Evolutionary conservation across 2,888 invertebrate genomes (phyloP).

Genomic region (Amphipyra berbera): DNA sequence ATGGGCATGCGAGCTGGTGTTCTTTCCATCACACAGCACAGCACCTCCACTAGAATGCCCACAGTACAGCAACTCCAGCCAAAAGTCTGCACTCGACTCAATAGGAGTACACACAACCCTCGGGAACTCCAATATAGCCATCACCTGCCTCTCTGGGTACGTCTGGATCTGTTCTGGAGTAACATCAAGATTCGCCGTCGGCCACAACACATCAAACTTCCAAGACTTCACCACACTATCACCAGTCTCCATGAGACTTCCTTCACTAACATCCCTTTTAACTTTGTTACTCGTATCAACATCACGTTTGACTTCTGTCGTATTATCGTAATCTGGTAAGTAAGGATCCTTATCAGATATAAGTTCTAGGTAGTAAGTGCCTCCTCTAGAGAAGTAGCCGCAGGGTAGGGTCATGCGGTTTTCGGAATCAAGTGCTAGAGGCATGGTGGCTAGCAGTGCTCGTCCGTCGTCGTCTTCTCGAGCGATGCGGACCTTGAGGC

Average conservation of each 20-base stretch:
- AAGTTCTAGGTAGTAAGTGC: constrained; percentile 88
- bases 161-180: constrained; percentile 94
- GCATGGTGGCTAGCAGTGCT: constrained; percentile 80
- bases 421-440: constrained; percentile 86
- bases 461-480: constrained; percentile 86
- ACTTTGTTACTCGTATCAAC: constrained; percentile 55
- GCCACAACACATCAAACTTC: constrained; percentile 95
- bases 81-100: constrained; percentile 92
- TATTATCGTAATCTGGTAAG: constrained; percentile 73
- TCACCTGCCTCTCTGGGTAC: constrained; percentile 93
- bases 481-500: constrained; percentile 82
- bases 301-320: constrained; percentile 59
- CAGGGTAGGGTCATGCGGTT: constrained; percentile 91
- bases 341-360: constrained; percentile 78
- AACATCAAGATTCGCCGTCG: constrained; percentile 92
- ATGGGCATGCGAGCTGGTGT: constrained; percentile 88
- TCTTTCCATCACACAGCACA: constrained; percentile 92
- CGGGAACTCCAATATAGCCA: constrained; percentile 93
- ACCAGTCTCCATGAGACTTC: constrained; percentile 80
- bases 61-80: constrained; percentile 95
- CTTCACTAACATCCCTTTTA: constrained; percentile 76
- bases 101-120: constrained; percentile 92
- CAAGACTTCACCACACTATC: constrained; percentile 85
- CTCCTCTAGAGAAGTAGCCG: constrained; percentile 93
- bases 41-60: constrained; percentile 92